Conservation (phyloP, 2,888 invertebrate genomes). For the Autographa gamma region DNA sequence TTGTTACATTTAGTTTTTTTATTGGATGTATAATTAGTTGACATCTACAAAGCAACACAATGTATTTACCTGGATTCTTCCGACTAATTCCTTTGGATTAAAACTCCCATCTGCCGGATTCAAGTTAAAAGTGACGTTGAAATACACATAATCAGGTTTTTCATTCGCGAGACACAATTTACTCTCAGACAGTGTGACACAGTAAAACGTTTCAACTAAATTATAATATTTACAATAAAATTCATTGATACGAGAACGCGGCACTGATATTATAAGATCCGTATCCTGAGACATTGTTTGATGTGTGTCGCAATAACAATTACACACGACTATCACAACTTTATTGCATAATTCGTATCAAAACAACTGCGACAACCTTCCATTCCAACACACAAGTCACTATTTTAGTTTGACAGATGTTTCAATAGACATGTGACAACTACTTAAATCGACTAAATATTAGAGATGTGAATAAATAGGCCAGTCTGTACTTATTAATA, state of each 20-base stretch:
- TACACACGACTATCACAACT: slow-evolving; percentile 71
- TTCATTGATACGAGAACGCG: slow-evolving; percentile 80
- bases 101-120: slow-evolving; percentile 81
- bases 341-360: slow-evolving; percentile 80
- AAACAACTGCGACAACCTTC: slow-evolving; percentile 70
- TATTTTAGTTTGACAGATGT: slow-evolving; percentile 31
- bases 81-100: slow-evolving; percentile 79
- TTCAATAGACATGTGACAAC: background rate
- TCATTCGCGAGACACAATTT: slow-evolving; percentile 74
- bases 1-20: slow-evolving; percentile 52
- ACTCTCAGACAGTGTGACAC: slow-evolving; percentile 83
- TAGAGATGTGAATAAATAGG: background rate
- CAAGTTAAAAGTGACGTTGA: slow-evolving; percentile 82
- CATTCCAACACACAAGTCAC: slow-evolving; percentile 56
- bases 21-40: slow-evolving; percentile 20
- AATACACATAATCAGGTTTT: slow-evolving; percentile 80
- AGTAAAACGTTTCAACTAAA: slow-evolving; percentile 87
- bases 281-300: slow-evolving; percentile 83
- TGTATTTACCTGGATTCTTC: slow-evolving; percentile 81
- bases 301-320: slow-evolving; percentile 64
- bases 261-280: slow-evolving; percentile 81
- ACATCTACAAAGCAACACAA: slow-evolving; percentile 16
- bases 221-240: slow-evolving; percentile 84
- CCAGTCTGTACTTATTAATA: no score
- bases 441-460: background rate